Conservation (phyloP, 2,888 invertebrate species). For the Gandaritis pyraliata region DNA sequence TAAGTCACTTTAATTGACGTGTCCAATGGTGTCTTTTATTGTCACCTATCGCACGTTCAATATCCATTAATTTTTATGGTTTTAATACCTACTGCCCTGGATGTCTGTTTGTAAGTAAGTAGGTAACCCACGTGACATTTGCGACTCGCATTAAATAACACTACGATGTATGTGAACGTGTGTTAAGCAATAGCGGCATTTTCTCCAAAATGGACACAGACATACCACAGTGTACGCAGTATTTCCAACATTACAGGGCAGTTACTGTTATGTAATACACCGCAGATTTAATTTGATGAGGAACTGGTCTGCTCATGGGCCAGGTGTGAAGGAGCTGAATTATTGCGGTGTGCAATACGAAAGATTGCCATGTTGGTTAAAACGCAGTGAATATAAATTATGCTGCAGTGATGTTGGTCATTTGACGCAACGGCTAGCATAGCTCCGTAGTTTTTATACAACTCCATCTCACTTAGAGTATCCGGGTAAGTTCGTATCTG, state of each 20-base stretch:
- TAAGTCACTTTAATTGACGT: not conserved
- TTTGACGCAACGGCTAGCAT: not conserved
- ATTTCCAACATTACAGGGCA: conserved; percentile 18
- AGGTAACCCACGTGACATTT: conserved; percentile 38
- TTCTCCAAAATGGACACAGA: conserved; percentile 59
- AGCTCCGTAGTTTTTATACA: conserved; percentile 2
- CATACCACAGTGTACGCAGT: conserved; percentile 20
- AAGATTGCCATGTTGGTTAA: conserved; percentile 1
- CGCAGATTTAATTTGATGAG: conserved; percentile 56
- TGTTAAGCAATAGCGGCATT: conserved; percentile 59
- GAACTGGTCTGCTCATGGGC: conserved; percentile 47
- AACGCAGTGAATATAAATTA: too few species aligned
- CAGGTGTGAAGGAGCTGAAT: conserved; percentile 27
- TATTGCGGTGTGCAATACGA: conserved; percentile 21
- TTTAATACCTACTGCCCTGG: conserved; percentile 28
- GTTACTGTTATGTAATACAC: conserved; percentile 21
- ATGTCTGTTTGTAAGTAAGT: conserved; percentile 11
- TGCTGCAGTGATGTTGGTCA: too few species aligned
- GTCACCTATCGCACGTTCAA: not conserved
- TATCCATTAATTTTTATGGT: not conserved
- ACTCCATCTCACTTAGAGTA: too few species aligned
- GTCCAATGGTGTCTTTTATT: not conserved
- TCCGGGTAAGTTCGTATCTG: too few species aligned
- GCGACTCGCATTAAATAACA: conserved; percentile 26
- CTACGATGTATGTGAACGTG: conserved; percentile 42